Conservation (phyloP, 2,888 invertebrate species). For the Emmelina monodactyla region DNA sequence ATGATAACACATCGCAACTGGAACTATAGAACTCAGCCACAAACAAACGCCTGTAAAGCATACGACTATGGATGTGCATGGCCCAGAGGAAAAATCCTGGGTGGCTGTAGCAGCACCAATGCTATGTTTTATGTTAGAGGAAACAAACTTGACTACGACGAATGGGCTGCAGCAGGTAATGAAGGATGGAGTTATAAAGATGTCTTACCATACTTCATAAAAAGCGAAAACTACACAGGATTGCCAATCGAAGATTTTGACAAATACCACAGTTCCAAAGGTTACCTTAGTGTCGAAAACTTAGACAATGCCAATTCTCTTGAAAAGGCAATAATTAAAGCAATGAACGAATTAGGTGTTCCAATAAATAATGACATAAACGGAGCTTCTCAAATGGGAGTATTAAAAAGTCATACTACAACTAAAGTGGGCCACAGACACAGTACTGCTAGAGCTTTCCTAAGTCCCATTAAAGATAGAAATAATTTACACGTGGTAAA, state of each 20-base stretch:
- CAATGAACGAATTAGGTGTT: conserved; percentile 42
- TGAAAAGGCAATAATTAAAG: conserved; percentile 26
- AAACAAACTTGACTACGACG: conserved; percentile 56
- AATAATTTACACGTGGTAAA: conserved; percentile 45
- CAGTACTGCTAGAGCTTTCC: conserved; percentile 57
- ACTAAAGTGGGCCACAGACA: conserved; percentile 50
- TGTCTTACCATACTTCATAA: conserved; percentile 43
- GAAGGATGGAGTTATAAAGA: conserved; percentile 61
- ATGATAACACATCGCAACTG: conserved; percentile 49
- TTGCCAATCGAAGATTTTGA: conserved; percentile 33
- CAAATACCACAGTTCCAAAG: conserved; percentile 36
- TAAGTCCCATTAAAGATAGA: conserved; percentile 28
- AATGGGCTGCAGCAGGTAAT: conserved; percentile 63
- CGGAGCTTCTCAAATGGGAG: conserved; percentile 52
- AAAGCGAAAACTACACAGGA: conserved; percentile 43
- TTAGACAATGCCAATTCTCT: conserved; percentile 22
- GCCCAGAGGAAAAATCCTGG: conserved; percentile 72
- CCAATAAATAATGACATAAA: conserved; percentile 32
- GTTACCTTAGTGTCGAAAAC: conserved; percentile 22
- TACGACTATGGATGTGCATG: conserved; percentile 52
- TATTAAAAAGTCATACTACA: conserved; percentile 24
- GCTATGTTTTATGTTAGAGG: conserved; percentile 70
- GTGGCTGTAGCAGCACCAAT: conserved; percentile 69
- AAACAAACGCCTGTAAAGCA: conserved; percentile 40
- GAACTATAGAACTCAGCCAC: conserved; percentile 60